These are phyloP conservation scores for Ochotona curzoniae DNA, from an alignment of 2,113 vertebrate species.

Conservation along the genomic window DNA sequence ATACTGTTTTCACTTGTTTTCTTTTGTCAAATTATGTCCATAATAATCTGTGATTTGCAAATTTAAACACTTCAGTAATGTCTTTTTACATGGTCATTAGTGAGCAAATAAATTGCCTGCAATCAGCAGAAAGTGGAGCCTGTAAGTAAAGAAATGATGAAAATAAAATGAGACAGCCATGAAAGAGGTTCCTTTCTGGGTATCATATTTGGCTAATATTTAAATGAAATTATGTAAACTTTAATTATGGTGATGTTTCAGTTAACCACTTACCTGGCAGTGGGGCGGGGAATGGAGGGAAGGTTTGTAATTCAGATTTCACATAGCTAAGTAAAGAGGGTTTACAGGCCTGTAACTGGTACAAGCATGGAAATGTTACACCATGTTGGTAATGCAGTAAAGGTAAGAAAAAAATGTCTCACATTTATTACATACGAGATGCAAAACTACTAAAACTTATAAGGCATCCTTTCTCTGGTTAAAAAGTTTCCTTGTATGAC, in stretches of 20 bases:
- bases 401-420: background rate
- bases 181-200: background rate
- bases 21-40: conserved; percentile 46
- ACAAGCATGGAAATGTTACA: background rate
- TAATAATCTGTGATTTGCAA: conserved; percentile 36
- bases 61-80: background rate
- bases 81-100: background rate
- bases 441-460: background rate
- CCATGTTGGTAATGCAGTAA: background rate
- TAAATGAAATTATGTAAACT: conserved; percentile 14
- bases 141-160: background rate
- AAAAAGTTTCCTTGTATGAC: background rate
- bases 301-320: background rate
- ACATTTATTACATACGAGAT: background rate
- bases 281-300: background rate
- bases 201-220: conserved; percentile 21
- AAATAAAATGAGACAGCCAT: background rate
- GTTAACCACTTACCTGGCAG: background rate
- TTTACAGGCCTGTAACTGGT: background rate
- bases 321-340: background rate
- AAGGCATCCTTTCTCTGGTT: background rate
- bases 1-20: conserved; percentile 48
- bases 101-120: background rate
- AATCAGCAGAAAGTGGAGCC: background rate
- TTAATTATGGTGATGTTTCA: conserved; percentile 27